These are phyloP conservation scores for Anolis apletophallus DNA, from an alignment of 2,797 vertebrate species.

Conservation along the genomic window DNA sequence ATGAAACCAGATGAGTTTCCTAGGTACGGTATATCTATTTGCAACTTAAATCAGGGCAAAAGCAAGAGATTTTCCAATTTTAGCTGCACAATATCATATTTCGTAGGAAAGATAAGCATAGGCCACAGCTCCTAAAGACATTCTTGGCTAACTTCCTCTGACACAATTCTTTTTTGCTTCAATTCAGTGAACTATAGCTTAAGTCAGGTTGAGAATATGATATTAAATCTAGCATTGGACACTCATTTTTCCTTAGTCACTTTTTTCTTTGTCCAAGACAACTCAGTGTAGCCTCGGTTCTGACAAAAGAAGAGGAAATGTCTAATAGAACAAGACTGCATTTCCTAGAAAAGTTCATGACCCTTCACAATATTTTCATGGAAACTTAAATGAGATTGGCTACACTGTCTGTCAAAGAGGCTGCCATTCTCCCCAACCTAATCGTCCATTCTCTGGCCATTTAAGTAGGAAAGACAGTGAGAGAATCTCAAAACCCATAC, in stretches of 20 bases:
- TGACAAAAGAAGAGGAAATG: background rate
- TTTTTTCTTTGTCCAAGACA: conserved; percentile 4
- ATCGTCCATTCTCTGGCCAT: background rate
- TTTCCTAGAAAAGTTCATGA: background rate
- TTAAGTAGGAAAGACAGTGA: background rate
- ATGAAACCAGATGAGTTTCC: background rate
- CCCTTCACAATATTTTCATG: background rate
- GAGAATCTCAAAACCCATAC: background rate
- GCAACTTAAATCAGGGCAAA: background rate
- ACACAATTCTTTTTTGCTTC: background rate
- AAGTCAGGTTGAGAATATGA: background rate
- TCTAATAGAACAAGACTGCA: background rate
- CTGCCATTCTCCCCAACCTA: background rate
- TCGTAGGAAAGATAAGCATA: conserved; percentile 3
- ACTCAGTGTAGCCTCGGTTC: background rate
- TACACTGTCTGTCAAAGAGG: background rate
- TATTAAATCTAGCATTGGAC: background rate
- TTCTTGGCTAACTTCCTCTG: background rate
- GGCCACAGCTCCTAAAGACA: conserved; percentile 1
- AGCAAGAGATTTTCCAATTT: background rate
- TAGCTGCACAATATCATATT: background rate
- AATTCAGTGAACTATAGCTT: background rate
- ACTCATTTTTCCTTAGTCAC: background rate
- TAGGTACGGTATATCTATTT: background rate
- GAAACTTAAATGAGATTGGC: background rate